Evolutionary conservation across 1,140 invertebrate species (phyloP), one percentile per base, ranked within the genome.

Genomic region (Magallana ariakensis): DNA sequence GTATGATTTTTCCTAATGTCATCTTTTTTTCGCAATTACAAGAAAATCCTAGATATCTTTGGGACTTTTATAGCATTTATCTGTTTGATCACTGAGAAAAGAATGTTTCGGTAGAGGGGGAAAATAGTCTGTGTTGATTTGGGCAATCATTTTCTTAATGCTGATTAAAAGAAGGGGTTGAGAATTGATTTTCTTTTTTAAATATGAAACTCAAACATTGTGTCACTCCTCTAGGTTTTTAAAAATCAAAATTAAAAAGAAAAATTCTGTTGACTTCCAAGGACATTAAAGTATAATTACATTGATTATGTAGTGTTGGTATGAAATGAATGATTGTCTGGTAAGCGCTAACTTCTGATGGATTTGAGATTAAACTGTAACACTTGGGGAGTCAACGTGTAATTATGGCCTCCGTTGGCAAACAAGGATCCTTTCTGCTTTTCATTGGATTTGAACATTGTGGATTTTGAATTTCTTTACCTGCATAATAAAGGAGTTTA

Each of bases 281-380:
- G 66, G 66, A 75, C 66, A 75, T 75, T 75, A 75, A 75, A 75
- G 66, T 75, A 26, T 75, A 75, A 75, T 75, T 75, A 75, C 66
- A 75, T 75, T 75, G 66, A 75, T 75, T 75, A 26, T 22, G 19
- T 26, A 13, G 19, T 22, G 33, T 13, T 1, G 66, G 22, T 26
- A 75, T 75, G 22, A 75, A 75, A 75, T 75, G 66, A 70, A 75
- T 75, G 22, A 75, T 75, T 75, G 66, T 75, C 11, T 75, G 66
- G 22, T 22, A 26, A 75, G 66, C 66, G 22, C 19, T 75, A 75
- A 26, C 10, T 75, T 75, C 33, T 75, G 66, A 75, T 75, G 66
- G 66, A 75, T 75, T 75, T 75, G 66, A 75, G 66, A 75, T 75
- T 75, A 75, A 75, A 75, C 66, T 75, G 66, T 75, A 75, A 75